Conservation (phyloP, 2,797 vertebrate genomes). For the Alca torda region DNA sequence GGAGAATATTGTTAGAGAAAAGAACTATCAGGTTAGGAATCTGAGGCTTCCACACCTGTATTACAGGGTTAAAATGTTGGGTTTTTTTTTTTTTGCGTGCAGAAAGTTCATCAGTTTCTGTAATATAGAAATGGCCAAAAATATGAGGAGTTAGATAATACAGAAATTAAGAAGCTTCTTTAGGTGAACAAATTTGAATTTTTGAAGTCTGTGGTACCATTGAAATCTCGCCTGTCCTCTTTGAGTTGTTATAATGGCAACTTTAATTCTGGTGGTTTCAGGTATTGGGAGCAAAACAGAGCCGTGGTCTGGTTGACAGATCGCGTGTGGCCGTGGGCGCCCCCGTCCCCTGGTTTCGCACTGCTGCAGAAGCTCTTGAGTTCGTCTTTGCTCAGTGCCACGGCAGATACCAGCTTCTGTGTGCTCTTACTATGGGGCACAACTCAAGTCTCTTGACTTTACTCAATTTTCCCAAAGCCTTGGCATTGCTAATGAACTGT, state of each 20-base stretch:
- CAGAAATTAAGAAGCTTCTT: background rate
- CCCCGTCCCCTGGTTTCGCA: fast-evolving
- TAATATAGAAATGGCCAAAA: background rate
- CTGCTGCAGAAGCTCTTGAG: background rate
- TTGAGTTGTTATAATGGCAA: background rate
- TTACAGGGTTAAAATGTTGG: background rate
- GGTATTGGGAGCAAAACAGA: background rate
- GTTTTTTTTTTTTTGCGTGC: background rate
- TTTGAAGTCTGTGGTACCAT: background rate
- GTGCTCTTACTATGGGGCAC: background rate
- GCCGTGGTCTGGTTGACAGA: too few relatives aligned
- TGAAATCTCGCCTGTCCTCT: background rate
- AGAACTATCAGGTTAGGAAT: background rate
- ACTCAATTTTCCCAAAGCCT: background rate
- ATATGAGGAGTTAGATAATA: too few relatives aligned
- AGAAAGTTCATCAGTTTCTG: background rate
- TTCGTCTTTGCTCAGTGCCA: background rate
- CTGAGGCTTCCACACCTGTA: too few relatives aligned
- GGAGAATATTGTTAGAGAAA: background rate
- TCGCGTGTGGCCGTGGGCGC: background rate
- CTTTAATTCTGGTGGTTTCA: background rate
- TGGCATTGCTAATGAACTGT: too few relatives aligned
- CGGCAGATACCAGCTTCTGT: background rate
- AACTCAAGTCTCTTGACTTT: background rate
- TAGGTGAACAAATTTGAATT: background rate